Percentiles rank a stretch among this genome's conserved stretches.
phyloP scores from a whole-genome alignment of 2,888 invertebrate species.

The Baronia brevicornis region DNA sequence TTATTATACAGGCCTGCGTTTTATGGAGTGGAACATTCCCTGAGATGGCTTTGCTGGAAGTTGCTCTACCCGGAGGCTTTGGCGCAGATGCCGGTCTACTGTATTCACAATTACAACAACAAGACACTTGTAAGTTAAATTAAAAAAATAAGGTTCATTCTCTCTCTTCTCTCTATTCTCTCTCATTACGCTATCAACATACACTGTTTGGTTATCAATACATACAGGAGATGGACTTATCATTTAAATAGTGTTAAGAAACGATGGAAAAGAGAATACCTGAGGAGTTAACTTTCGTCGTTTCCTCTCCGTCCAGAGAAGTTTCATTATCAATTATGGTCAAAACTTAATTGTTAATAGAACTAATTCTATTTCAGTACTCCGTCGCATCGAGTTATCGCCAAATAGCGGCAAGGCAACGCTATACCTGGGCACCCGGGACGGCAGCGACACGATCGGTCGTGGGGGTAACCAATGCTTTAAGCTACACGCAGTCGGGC shows the following conservation, averaged over 20 bases:
- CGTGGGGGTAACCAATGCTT: slow-evolving; percentile 43
- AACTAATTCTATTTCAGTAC: slow-evolving; percentile 32
- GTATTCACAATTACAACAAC: slow-evolving; percentile 64
- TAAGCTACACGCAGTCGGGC: slow-evolving; percentile 47
- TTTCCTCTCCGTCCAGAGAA: too few species aligned
- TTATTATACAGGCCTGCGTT: slow-evolving; percentile 58
- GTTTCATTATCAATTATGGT: too few species aligned
- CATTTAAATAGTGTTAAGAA: too few species aligned
- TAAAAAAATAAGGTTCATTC: too few species aligned
- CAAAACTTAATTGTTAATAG: too few species aligned
- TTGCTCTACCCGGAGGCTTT: slow-evolving; percentile 78
- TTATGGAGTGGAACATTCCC: slow-evolving; percentile 54
- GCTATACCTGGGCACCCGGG: slow-evolving; percentile 45
- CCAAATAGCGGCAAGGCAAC: slow-evolving; percentile 37
- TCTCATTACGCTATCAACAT: not conserved
- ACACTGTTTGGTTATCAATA: not conserved
- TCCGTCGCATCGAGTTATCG: slow-evolving; percentile 58
- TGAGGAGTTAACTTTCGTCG: too few species aligned
- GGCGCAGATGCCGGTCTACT: slow-evolving; percentile 75
- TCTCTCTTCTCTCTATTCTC: too few species aligned
- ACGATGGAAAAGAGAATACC: too few species aligned
- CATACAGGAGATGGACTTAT: too few species aligned
- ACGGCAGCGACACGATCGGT: slow-evolving; percentile 22
- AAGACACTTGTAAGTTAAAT: slow-evolving; percentile 49
- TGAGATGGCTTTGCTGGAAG: slow-evolving; percentile 77